Conservation (phyloP, 2,888 invertebrate species). For the Dendrolimus pini region DNA sequence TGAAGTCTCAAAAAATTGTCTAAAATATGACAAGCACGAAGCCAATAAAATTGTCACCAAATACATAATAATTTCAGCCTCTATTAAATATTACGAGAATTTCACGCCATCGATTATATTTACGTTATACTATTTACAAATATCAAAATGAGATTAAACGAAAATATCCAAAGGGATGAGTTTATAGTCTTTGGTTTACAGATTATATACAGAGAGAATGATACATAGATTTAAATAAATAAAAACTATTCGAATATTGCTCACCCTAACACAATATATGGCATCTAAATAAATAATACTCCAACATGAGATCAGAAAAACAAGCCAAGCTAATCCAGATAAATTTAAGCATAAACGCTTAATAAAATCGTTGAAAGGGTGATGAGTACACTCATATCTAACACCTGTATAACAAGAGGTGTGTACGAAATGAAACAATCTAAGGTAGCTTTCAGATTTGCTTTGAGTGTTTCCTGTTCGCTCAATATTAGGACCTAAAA, state of each 20-base stretch:
- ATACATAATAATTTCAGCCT: conserved; percentile 32
- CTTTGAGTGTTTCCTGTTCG: too few species aligned
- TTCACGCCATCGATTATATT: conserved; percentile 44
- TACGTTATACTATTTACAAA: conserved; percentile 40
- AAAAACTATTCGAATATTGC: conserved; percentile 52
- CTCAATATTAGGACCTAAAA: too few species aligned
- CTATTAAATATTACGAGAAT: conserved; percentile 39
- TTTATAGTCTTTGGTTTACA: conserved; percentile 62
- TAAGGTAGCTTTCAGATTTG: too few species aligned
- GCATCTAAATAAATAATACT: conserved; percentile 76
- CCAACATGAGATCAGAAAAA: conserved; percentile 70
- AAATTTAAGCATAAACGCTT: conserved; percentile 45
- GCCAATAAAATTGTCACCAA: conserved; percentile 34
- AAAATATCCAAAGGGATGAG: conserved; percentile 55
- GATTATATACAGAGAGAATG: conserved; percentile 62
- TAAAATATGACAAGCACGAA: conserved; percentile 18
- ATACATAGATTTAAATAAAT: conserved; percentile 38
- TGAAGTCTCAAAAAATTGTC: conserved; percentile 6
- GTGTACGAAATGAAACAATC: too few species aligned
- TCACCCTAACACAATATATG: conserved; percentile 58
- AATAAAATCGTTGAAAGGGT: not conserved
- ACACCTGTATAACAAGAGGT: too few species aligned
- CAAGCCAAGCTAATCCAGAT: conserved; percentile 51
- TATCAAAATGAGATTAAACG: conserved; percentile 32
- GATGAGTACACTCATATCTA: too few species aligned